These are phyloP conservation scores for Botrylloides violaceus DNA, from an alignment of 23 tunicate species.

Conservation along the genomic window DNA sequence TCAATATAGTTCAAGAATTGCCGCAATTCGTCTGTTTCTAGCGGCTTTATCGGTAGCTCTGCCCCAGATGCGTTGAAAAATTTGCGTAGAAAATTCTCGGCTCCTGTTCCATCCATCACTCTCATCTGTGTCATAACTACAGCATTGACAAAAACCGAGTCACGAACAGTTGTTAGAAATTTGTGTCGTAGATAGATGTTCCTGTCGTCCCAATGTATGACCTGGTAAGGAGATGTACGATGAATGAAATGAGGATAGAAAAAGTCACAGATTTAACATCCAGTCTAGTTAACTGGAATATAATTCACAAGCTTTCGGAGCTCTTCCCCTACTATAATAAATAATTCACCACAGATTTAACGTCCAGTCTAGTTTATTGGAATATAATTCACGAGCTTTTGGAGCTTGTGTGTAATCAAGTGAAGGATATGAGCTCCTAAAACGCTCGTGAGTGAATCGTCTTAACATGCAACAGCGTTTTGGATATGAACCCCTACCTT, in stretches of 20 bases:
- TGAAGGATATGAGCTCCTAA: too few species aligned
- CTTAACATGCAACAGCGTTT: too few species aligned
- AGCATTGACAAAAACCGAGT: conserved; percentile 37
- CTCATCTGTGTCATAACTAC: conserved; percentile 20
- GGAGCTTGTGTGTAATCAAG: too few species aligned
- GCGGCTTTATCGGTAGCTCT: conserved; percentile 12
- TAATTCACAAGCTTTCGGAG: too few species aligned
- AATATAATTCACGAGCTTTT: too few species aligned
- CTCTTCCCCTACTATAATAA: neutral
- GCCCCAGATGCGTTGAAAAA: conserved; percentile 12
- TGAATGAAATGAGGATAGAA: neutral
- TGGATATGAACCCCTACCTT: too few species aligned
- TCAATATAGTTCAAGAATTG: conserved; percentile 33
- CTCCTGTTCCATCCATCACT: neutral
- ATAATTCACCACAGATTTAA: too few species aligned
- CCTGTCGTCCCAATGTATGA: conserved; percentile 57
- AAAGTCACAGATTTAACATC: neutral
- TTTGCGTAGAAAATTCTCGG: conserved; percentile 1
- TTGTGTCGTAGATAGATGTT: conserved; percentile 43
- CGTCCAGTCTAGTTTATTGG: too few species aligned
- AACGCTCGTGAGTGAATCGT: too few species aligned
- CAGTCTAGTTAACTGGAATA: too few species aligned
- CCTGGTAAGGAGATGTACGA: conserved; percentile 26
- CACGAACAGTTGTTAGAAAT: conserved; percentile 12
- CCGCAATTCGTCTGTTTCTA: conserved; percentile 21